Evolutionary conservation across 2,888 invertebrate genomes (phyloP).

Genomic region (Megastigmus dorsalis): DNA sequence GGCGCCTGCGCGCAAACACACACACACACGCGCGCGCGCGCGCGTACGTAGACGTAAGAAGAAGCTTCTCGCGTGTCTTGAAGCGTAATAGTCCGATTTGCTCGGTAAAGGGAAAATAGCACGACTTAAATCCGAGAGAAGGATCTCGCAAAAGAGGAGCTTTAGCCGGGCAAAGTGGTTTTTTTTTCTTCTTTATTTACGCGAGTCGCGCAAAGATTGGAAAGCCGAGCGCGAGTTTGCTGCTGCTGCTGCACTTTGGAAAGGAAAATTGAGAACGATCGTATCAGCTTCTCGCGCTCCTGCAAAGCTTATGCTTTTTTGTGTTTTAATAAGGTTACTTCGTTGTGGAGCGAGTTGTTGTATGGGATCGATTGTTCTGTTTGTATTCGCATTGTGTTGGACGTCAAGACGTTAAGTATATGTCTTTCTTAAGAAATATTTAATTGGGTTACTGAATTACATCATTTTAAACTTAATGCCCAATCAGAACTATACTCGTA

Average conservation of each 20-base stretch:
- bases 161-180: no score
- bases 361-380: background rate
- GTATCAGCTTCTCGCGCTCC: background rate
- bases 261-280: slow-evolving; percentile 15
- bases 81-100: slow-evolving; percentile 70
- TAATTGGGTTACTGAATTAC: background rate
- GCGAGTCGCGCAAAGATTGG: background rate
- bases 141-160: no score
- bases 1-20: background rate
- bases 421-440: background rate
- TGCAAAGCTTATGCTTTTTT: background rate
- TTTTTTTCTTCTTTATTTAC: slow-evolving; percentile 27
- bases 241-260: background rate
- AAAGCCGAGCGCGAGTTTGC: background rate
- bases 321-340: background rate
- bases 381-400: background rate
- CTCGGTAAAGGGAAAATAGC: slow-evolving; percentile 66
- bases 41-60: background rate
- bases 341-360: background rate
- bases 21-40: background rate
- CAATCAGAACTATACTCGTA: no score
- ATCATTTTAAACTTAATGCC: no score
- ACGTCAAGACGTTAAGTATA: background rate
- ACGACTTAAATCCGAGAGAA: background rate
- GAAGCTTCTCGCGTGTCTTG: slow-evolving; percentile 16